Conservation (phyloP, 2,113 vertebrate genomes). For the Pogona vitticeps region DNA sequence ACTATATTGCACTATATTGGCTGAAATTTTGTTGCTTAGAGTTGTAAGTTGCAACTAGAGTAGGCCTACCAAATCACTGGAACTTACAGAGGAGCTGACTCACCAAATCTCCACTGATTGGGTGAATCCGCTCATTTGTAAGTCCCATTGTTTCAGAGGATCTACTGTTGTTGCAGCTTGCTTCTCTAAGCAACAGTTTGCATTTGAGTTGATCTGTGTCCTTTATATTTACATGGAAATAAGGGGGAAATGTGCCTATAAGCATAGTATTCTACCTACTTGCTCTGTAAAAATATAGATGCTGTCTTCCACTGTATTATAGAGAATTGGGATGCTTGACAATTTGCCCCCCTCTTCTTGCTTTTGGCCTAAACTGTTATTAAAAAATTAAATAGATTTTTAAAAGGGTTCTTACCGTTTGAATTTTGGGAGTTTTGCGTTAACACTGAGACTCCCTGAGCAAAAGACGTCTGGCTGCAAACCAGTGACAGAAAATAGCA, state of each 20-base stretch:
- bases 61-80: too few relatives aligned
- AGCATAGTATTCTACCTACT: neutral
- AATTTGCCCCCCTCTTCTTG: neutral
- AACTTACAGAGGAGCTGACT: too few relatives aligned
- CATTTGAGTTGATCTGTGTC: too few relatives aligned
- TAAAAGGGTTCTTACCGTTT: neutral
- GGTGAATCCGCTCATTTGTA: too few relatives aligned
- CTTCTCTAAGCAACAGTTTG: too few relatives aligned
- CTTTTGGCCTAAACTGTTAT: neutral
- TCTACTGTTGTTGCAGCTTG: too few relatives aligned
- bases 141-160: too few relatives aligned
- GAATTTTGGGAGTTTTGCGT: neutral
- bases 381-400: neutral
- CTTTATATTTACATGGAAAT: neutral
- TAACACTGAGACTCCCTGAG: neutral
- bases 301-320: neutral
- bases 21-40: too few relatives aligned
- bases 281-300: neutral
- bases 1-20: too few relatives aligned
- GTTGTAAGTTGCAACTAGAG: too few relatives aligned
- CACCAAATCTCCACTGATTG: too few relatives aligned
- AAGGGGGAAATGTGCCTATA: neutral
- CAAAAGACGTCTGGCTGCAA: neutral
- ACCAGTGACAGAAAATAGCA: neutral
- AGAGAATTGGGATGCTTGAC: too few relatives aligned